Evolutionary conservation across 2,888 invertebrate genomes (phyloP), one percentile per base, ranked within the genome.

Genomic region (Gastracanthus pulcherrimus): DNA sequence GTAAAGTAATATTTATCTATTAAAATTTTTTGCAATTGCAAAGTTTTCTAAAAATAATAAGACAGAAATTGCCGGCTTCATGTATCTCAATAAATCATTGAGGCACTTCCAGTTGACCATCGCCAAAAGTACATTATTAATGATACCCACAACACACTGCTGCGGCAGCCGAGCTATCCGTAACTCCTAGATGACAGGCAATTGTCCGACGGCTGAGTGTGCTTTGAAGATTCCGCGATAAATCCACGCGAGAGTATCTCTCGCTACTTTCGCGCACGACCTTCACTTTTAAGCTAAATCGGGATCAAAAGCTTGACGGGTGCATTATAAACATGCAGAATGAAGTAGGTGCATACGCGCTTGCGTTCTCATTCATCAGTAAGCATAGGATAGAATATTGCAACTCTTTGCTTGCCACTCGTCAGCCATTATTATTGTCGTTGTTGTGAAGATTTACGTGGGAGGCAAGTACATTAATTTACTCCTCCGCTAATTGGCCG

Each of bases 171-270:
- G n/a, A n/a, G n/a, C n/a, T n/a, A n/a, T n/a, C n/a, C n/a, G n/a
- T n/a, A n/a, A 55, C 11, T 9, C 7, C 55, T 23, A 55, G 55
- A 55, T 23, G 55, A 23, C 23, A 11, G 55, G n/a, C 36, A 38
- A 87, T 87, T 86, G 85, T 86, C 82, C 77, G 69, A 83, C 62
- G 31, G 74, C 55, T 13, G 36, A 7, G 34, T 23, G 36, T 81
- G 84, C 84, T 86, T 84, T 84, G 84, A 87, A 85, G 86, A 84
- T 84, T 67, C 7, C 79, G 81, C 84, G 83, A 86, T 87, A 86
- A 86, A 87, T 87, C 83, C 83, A 69, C 36, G 80, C 70, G 77
- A 70, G 69, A 51, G 78, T 82, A 1, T 19, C 23, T 26, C 5
- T 3, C 45, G 67, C 48, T n/a, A n/a, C n/a, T n/a, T n/a, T 29